Base-by-base conservation (phyloP, 2,888 invertebrate genomes). In the Choristoneura rosaceana region DNA sequence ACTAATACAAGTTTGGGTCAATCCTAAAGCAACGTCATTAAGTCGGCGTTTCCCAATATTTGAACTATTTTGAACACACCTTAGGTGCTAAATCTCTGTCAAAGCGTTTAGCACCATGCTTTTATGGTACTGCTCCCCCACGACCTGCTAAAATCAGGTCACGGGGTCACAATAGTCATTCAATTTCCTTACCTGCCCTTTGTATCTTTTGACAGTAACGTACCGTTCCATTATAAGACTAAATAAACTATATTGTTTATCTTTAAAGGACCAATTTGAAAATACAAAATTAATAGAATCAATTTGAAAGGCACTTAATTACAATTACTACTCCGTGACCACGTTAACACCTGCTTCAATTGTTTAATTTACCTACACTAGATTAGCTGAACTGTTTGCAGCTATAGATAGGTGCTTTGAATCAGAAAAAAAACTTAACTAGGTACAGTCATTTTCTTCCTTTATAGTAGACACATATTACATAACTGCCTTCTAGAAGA, bases 81-180 rank as follows among this genome's bases (percentile, higher is more conserved):
- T 55, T 25, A 55, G 55, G 55, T 55, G 34, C 33, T 60, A 50
- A 50, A 63, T 47, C 58, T 52, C 50, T 50, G 59, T 25, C 58
- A 25, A 25, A 60, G 50, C 38, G 65, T 25, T 59, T 66, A 43
- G 3, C 47, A 4, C 50, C n/a, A n/a, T 45, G 15, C 38, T 59
- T 70, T 43, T 63, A 63, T 63, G 63, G 33, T 10, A 15, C 14
- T 17, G 25, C n/a, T 66, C 25, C 61, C 61, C 60, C 60, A 15
- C 38, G 70, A 65, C 70, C 66, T 66, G 66, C n/a, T 14, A 47
- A 60, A 71, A 71, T 71, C 33, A 25, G 66, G 71, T 52, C 66
- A 66, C 38, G 34, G 43, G 71, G 34, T 45, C 61, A 69, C 38
- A 34, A 59, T n/a, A 34, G 59, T 59, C 59, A 59, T 59, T 61